Evolutionary conservation across 1,140 invertebrate genomes (phyloP).

Genomic region (Antheraea pernyi): DNA sequence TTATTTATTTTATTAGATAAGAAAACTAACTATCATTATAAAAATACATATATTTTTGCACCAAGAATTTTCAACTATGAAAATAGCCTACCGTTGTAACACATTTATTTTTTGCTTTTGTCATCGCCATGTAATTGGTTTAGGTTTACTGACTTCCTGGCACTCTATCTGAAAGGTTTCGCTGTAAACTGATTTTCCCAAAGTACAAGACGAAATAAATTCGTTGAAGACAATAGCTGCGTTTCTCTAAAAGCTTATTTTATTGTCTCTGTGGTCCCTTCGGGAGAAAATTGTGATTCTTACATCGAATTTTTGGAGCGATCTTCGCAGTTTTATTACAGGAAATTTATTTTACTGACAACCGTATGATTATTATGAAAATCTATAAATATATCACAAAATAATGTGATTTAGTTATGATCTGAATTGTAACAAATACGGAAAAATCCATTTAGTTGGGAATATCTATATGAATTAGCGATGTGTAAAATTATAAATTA

Average conservation of each 20-base stretch:
- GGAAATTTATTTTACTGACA: background rate
- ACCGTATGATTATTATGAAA: too few relatives aligned
- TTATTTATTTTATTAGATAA: too few relatives aligned
- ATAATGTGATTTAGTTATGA: too few relatives aligned
- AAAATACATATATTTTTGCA: too few relatives aligned
- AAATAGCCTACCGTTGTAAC: slow-evolving; percentile 23
- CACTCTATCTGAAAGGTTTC: slow-evolving; percentile 58
- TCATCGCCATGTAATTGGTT: slow-evolving; percentile 53
- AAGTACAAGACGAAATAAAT: slow-evolving; percentile 41
- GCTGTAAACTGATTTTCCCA: slow-evolving; percentile 50
- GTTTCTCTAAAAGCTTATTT: slow-evolving; percentile 17
- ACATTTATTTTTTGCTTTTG: slow-evolving; percentile 30
- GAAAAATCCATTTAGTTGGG: too few relatives aligned
- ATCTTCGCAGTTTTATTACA: background rate
- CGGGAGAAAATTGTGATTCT: background rate
- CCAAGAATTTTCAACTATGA: too few relatives aligned
- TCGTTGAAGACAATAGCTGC: slow-evolving; percentile 19
- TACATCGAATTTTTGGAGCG: background rate
- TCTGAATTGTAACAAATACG: too few relatives aligned
- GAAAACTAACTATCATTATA: too few relatives aligned
- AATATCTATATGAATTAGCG: too few relatives aligned
- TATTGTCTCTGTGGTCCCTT: slow-evolving; percentile 7
- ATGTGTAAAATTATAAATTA: too few relatives aligned
- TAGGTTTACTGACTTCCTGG: slow-evolving; percentile 48
- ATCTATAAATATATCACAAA: too few relatives aligned